Conservation (phyloP, 2,797 vertebrate species). For the Tiaroga cobitis region DNA sequence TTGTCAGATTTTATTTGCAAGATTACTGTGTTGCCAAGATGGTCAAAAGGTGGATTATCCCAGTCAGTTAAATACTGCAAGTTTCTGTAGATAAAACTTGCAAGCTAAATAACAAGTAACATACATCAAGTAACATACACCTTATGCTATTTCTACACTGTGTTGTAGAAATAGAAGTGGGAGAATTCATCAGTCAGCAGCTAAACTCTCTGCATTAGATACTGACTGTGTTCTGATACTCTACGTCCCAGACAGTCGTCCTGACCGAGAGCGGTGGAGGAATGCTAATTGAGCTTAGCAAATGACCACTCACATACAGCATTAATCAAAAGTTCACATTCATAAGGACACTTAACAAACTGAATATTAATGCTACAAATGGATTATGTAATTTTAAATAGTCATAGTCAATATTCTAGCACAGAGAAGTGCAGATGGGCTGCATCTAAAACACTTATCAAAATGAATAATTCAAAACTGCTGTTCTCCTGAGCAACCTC, state of each 20-base stretch:
- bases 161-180: not conserved
- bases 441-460: slow-evolving; percentile 50
- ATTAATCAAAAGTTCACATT: slow-evolving; percentile 3
- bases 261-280: not conserved
- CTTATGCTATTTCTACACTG: not conserved
- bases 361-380: slow-evolving; percentile 1
- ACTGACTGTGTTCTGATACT: not conserved
- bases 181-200: not conserved
- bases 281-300: slow-evolving; percentile 30
- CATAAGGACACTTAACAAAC: slow-evolving; percentile 1
- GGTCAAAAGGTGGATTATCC: not conserved
- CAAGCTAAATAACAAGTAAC: not conserved
- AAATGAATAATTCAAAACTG: slow-evolving; percentile 70
- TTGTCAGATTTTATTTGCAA: not conserved
- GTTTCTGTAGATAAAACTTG: not conserved
- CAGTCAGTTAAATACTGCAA: not conserved
- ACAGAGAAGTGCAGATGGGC: not conserved
- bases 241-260: not conserved
- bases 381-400: slow-evolving; percentile 2
- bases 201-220: not conserved
- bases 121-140: not conserved
- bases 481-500: slow-evolving; percentile 51
- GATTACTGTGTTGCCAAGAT: not conserved
- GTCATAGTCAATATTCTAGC: not conserved
- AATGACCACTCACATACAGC: slow-evolving; percentile 5